Evolutionary conservation across 2,797 vertebrate species (phyloP), one percentile per base, ranked within the genome.

Genomic region (Mormyrops attenuatus): DNA sequence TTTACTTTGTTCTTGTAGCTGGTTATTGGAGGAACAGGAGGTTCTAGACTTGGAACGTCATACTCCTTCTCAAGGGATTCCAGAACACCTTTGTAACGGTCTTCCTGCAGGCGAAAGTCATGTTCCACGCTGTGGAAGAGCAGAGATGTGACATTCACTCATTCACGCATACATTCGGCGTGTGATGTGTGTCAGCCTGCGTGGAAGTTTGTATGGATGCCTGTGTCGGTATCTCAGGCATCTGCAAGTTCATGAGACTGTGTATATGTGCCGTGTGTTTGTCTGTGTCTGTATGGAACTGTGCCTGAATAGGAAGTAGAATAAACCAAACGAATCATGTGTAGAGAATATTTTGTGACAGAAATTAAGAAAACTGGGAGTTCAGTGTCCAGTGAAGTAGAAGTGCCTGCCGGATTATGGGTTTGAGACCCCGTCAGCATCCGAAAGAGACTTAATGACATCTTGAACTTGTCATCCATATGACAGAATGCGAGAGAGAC

Each of bases 91-190:
- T 97, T 96, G 90, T 98, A 96, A 80, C 96, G 96, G 89, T 97
- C 97, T 93, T 99, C 98, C 93, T 99, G 98, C 94, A 98, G 97
- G 88, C 98, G 96, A 93, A 99, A 99, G 93, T 99, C 98, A 82
- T 99, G 97, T 95, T 99, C 98, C 93, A 99, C 98, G 82, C 98
- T 99, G 93, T n/a, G 89, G 41, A 5, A 77, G 87, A 52, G 47
- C 38, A 50, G 22, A n/a, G 3, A 17, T 1, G 17, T 17, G 30
- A 69, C 52, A 73, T 41, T 66, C 57, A 66, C 2, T 22, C 50
- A 49, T 88, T 63, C 20, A 22, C 1, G 7, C 8, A 26, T 73
- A 82, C 87, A 38, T 85, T 90, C 91, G 90, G 44, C 57, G 34
- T 55, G 52, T 89, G 57, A 57, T 84, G 57, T 53, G 53, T 88